Conservation (phyloP, 2,797 vertebrate genomes). For the Clarias platycephalus region DNA sequence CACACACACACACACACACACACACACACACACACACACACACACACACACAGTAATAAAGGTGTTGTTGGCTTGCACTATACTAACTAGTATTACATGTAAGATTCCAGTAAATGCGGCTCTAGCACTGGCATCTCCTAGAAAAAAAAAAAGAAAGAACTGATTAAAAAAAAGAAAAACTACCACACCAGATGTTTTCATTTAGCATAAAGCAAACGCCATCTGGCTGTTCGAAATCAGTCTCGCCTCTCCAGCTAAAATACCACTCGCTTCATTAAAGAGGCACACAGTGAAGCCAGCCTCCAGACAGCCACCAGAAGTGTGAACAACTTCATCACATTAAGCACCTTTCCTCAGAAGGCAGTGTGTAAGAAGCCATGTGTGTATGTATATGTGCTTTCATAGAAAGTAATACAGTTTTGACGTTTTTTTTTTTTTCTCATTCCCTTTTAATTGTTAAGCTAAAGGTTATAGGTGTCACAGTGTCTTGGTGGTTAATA, state of each 20-base stretch:
- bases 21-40: not conserved
- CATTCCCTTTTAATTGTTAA: not conserved
- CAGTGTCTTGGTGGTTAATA: no score
- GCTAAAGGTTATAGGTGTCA: not conserved
- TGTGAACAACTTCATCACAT: constrained; percentile 37
- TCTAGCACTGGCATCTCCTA: not conserved
- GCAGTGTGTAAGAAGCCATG: not conserved
- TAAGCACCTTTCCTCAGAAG: constrained; percentile 22
- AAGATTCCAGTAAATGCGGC: not conserved
- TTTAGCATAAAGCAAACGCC: constrained; percentile 54
- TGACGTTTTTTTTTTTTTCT: not conserved
- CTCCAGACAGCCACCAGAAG: constrained; percentile 49
- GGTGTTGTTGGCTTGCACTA: constrained; percentile 14
- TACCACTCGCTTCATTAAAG: constrained; percentile 65
- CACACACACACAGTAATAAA: not conserved
- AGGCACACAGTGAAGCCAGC: constrained; percentile 62
- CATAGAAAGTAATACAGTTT: not conserved
- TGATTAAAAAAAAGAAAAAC: not conserved
- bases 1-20: not conserved
- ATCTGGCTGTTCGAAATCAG: constrained; percentile 54
- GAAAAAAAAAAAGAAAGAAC: constrained; percentile 1
- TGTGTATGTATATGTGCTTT: constrained; percentile 7
- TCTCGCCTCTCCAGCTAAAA: constrained; percentile 59
- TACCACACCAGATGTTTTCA: constrained; percentile 66
- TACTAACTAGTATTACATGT: not conserved